phyloP scores from a whole-genome alignment of 1,140 invertebrate species.

The Platyscapa corneri region DNA sequence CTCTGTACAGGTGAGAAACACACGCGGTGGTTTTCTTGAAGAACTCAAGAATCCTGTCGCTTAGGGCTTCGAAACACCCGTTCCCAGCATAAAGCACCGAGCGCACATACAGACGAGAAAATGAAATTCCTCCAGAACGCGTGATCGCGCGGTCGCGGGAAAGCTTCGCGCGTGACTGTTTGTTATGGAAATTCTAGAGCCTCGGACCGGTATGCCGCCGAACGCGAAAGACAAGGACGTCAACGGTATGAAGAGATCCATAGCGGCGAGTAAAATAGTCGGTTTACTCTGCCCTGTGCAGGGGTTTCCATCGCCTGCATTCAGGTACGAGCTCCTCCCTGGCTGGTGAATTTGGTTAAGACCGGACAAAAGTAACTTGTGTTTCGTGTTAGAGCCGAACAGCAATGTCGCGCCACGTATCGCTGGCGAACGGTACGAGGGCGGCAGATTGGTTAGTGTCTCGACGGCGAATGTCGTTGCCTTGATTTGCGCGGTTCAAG shows the following conservation, averaged over 20 bases:
- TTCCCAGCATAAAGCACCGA: constrained; percentile 41
- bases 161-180: not conserved
- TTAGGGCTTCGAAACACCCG: not conserved
- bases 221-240: constrained; percentile 74
- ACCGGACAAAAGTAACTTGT: not conserved
- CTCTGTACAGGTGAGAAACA: constrained; percentile 76
- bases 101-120: not conserved
- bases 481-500: constrained; percentile 75
- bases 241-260: constrained; percentile 70
- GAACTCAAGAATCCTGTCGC: not conserved
- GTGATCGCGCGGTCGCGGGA: not conserved
- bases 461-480: constrained; percentile 72
- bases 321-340: constrained; percentile 75
- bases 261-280: constrained; percentile 69
- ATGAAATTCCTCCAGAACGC: not conserved
- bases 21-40: not conserved
- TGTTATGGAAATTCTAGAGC: constrained; percentile 69
- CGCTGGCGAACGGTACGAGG: constrained; percentile 75
- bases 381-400: constrained; percentile 69
- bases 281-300: constrained; percentile 82
- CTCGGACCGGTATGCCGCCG: constrained; percentile 72
- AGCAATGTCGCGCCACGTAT: constrained; percentile 74
- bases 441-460: constrained; percentile 77
- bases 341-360: too few relatives aligned
- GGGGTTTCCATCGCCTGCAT: constrained; percentile 80